Evolutionary conservation across 1,140 invertebrate species (phyloP).

Genomic region (Lucilia cuprina): DNA sequence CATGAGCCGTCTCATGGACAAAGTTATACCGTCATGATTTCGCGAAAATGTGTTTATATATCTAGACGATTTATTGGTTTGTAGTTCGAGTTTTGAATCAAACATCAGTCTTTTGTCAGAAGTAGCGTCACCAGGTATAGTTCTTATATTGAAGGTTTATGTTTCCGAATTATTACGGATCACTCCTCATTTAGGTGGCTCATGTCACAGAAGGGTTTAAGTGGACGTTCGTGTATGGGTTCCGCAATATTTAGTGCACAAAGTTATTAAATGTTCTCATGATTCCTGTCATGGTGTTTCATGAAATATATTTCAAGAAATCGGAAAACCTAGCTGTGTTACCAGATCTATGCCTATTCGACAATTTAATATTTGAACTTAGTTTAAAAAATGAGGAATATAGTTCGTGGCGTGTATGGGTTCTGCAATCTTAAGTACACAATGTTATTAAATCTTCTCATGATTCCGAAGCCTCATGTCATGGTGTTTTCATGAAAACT

Average conservation of each 20-base stretch:
- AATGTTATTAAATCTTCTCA: not conserved
- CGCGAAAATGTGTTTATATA: slow-evolving; percentile 36
- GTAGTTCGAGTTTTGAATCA: slow-evolving; percentile 52
- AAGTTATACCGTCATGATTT: slow-evolving; percentile 17
- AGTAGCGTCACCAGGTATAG: slow-evolving; percentile 56
- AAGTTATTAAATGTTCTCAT: too few species aligned
- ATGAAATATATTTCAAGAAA: slow-evolving; percentile 41
- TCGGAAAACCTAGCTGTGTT: slow-evolving; percentile 6
- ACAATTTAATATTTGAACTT: not conserved
- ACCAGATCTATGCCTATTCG: not conserved
- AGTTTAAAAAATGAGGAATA: not conserved
- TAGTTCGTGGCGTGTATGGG: not conserved
- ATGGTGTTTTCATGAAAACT: not conserved
- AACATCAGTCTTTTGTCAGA: slow-evolving; percentile 49
- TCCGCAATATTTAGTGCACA: too few species aligned
- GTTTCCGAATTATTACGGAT: slow-evolving; percentile 59
- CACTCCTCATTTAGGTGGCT: slow-evolving; percentile 46
- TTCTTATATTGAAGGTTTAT: slow-evolving; percentile 57
- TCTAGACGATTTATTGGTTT: slow-evolving; percentile 56
- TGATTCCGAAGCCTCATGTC: not conserved
- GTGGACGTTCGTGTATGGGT: too few species aligned
- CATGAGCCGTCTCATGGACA: slow-evolving; percentile 32
- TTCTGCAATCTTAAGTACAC: not conserved
- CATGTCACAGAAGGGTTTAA: slow-evolving; percentile 45
- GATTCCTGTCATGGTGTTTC: slow-evolving; percentile 54